These are phyloP conservation scores for Drosophila melanica DNA, from an alignment of 1,140 invertebrate species.

Conservation along the genomic window DNA sequence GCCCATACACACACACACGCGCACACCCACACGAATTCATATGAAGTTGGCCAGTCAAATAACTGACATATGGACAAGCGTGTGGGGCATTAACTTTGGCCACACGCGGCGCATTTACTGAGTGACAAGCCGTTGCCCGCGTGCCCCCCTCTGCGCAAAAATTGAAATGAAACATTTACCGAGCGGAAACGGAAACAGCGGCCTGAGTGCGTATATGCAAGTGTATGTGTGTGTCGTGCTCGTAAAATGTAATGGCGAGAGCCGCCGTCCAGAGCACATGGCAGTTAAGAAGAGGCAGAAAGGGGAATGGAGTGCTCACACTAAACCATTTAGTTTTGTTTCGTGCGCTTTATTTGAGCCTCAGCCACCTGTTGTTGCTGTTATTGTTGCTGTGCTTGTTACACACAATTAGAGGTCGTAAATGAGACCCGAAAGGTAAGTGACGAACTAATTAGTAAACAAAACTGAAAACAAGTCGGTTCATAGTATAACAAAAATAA, in stretches of 20 bases:
- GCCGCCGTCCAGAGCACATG: conserved; percentile 14
- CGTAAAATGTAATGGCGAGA: conserved; percentile 60
- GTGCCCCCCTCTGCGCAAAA: conserved; percentile 25
- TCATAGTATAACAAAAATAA: background rate
- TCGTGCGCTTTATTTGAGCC: conserved; percentile 15
- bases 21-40: background rate
- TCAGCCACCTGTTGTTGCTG: conserved; percentile 23
- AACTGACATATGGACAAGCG: conserved; percentile 77
- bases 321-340: conserved; percentile 28
- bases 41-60: conserved; percentile 46
- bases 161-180: conserved; percentile 78
- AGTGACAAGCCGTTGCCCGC: conserved; percentile 53
- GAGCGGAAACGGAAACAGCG: conserved; percentile 75
- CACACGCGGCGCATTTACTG: conserved; percentile 56
- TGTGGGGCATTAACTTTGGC: conserved; percentile 73
- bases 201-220: conserved; percentile 24
- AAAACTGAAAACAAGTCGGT: conserved; percentile 12
- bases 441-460: conserved; percentile 35
- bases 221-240: conserved; percentile 31
- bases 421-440: conserved; percentile 17
- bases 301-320: background rate
- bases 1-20: conserved; percentile 33
- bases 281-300: background rate
- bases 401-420: conserved; percentile 25
- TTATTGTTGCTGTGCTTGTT: conserved; percentile 12